Evolutionary conservation across 2,797 vertebrate genomes (phyloP).

Genomic region (Luscinia luscinia): DNA sequence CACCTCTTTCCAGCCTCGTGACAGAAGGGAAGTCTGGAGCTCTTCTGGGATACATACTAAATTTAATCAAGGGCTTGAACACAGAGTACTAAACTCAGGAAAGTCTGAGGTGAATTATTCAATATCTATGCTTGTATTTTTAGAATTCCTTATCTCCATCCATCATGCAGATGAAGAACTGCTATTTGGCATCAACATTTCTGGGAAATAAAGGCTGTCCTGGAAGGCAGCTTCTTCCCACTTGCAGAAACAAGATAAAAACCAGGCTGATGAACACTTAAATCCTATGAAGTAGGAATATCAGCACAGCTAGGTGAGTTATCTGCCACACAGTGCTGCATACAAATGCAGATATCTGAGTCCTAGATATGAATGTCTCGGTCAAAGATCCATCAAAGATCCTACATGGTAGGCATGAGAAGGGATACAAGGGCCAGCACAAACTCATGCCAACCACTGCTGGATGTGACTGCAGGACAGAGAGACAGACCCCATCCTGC

Average conservation of each 20-base stretch:
- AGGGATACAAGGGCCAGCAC: not conserved
- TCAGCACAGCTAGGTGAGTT: constrained; percentile 7
- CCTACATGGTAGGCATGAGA: not conserved
- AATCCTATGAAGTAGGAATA: not conserved
- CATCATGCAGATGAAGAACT: not conserved
- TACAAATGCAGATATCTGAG: not conserved
- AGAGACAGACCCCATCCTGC: not conserved
- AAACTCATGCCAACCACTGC: not conserved
- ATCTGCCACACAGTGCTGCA: not conserved
- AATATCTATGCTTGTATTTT: constrained; percentile 27
- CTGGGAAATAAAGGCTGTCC: constrained; percentile 24
- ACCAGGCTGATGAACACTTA: not conserved
- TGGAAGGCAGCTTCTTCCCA: constrained; percentile 6
- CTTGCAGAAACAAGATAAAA: constrained; percentile 18
- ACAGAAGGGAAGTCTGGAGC: constrained; percentile 3
- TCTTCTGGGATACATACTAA: constrained; percentile 30
- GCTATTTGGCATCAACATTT: constrained; percentile 23
- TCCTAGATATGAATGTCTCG: rapidly evolving
- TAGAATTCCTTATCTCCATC: constrained; percentile 41
- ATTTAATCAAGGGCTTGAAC: constrained; percentile 52
- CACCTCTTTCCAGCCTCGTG: not conserved
- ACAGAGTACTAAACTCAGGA: constrained; percentile 24
- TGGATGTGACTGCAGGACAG: not conserved
- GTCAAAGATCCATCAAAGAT: not conserved
- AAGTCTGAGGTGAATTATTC: constrained; percentile 62